Percentiles rank a stretch among this genome's conserved stretches.
phyloP scores from a whole-genome alignment of 1,140 invertebrate genomes.

The Euglossa dilemma region DNA sequence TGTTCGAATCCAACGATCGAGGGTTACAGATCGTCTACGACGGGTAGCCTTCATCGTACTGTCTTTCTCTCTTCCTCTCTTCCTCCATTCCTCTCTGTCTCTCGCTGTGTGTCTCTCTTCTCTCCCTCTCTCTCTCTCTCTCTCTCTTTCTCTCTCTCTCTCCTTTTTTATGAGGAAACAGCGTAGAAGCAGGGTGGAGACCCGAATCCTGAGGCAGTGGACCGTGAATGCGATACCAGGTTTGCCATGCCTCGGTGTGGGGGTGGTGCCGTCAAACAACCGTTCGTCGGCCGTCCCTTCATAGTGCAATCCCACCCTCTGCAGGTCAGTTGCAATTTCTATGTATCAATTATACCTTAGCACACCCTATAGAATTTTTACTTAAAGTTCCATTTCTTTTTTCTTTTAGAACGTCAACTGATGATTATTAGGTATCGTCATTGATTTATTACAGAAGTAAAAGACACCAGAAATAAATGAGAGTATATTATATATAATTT shows the following conservation, averaged over 20 bases:
- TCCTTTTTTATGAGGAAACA: slow-evolving; percentile 60
- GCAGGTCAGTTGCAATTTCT: slow-evolving; percentile 71
- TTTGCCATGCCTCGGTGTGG: slow-evolving; percentile 56
- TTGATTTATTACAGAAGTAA: not conserved
- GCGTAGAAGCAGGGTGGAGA: slow-evolving; percentile 60
- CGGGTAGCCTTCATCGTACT: slow-evolving; percentile 32
- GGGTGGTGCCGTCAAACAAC: slow-evolving; percentile 71
- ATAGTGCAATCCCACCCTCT: slow-evolving; percentile 52
- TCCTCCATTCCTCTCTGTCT: not conserved
- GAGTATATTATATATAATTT: not conserved
- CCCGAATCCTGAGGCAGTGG: slow-evolving; percentile 71
- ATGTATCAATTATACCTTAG: slow-evolving; percentile 70
- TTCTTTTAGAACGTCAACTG: not conserved
- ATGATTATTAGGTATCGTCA: not conserved
- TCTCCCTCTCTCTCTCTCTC: slow-evolving; percentile 14
- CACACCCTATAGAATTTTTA: not conserved
- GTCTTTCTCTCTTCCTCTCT: slow-evolving; percentile 12
- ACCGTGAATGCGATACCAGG: slow-evolving; percentile 76
- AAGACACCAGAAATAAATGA: not conserved
- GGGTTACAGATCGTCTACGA: slow-evolving; percentile 59
- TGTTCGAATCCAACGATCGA: slow-evolving; percentile 49
- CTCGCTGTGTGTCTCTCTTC: not conserved
- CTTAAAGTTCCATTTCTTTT: not conserved
- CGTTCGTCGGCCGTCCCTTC: slow-evolving; percentile 69
- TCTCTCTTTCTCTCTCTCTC: not conserved